Conservation (phyloP, 2,113 vertebrate species). For the Peromyscus maniculatus region DNA sequence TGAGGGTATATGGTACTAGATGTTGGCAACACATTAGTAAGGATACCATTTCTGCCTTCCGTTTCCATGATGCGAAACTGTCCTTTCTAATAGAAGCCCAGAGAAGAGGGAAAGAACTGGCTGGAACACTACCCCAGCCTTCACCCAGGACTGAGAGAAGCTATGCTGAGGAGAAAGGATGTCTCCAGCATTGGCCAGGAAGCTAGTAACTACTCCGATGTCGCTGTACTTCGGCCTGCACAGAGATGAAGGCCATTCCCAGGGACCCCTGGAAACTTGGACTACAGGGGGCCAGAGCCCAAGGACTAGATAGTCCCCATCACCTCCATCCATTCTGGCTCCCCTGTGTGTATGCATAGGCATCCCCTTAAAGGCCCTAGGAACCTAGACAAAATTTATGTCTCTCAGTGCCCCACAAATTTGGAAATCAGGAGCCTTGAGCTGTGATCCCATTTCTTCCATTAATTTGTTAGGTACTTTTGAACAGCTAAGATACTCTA, state of each 20-base stretch:
- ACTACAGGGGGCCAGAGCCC: neutral
- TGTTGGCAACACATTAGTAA: neutral
- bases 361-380: neutral
- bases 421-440: neutral
- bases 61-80: neutral
- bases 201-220: neutral
- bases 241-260: neutral
- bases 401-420: neutral
- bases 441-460: constrained; percentile 16
- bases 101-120: neutral
- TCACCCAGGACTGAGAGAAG: neutral
- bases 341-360: neutral
- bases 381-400: neutral
- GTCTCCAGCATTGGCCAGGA: neutral
- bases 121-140: neutral
- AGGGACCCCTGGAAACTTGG: neutral
- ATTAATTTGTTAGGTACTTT: neutral
- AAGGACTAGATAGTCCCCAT: neutral
- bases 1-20: neutral
- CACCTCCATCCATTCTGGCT: neutral
- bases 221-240: neutral
- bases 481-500: neutral
- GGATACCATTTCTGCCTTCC: neutral
- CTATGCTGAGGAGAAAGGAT: neutral
- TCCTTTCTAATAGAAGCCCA: neutral